These are phyloP conservation scores for Tiphia femorata DNA, from an alignment of 2,888 invertebrate genomes.

Conservation along the genomic window DNA sequence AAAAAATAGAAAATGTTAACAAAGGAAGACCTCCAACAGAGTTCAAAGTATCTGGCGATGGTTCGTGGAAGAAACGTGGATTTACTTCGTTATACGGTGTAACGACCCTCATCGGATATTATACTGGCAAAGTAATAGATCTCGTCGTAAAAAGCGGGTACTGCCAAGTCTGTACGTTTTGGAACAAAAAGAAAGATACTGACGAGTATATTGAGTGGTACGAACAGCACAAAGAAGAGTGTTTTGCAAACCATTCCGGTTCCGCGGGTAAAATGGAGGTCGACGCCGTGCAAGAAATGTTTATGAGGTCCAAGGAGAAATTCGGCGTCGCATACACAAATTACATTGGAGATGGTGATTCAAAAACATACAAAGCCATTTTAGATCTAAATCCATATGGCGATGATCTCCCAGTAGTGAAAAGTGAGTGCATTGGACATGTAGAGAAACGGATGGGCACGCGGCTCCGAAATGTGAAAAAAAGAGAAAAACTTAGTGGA, in stretches of 20 bases:
- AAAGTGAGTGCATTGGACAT: conserved; percentile 25
- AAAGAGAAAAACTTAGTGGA: conserved; percentile 18
- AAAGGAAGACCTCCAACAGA: conserved; percentile 12
- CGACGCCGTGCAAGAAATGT: conserved; percentile 1
- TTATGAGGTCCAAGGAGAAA: background rate
- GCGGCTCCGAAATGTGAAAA: conserved; percentile 19
- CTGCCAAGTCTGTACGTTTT: background rate
- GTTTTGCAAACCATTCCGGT: conserved; percentile 1
- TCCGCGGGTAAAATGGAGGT: conserved; percentile 1
- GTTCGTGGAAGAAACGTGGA: conserved; percentile 27
- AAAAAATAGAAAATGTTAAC: conserved; percentile 9
- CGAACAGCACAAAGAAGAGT: background rate
- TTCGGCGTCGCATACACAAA: background rate
- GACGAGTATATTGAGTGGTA: background rate
- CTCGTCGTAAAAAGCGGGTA: background rate
- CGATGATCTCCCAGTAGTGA: conserved; percentile 5
- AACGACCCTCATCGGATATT: conserved; percentile 32
- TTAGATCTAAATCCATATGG: conserved; percentile 21
- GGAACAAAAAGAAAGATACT: background rate
- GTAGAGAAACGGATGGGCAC: conserved; percentile 34
- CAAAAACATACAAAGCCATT: conserved; percentile 28
- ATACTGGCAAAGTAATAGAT: conserved; percentile 2
- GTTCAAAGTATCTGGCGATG: conserved; percentile 28
- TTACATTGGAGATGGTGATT: conserved; percentile 27
- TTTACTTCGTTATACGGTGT: conserved; percentile 26